Base-by-base conservation (phyloP, 2,113 vertebrate genomes). In the Rhadina sibilatrix region DNA sequence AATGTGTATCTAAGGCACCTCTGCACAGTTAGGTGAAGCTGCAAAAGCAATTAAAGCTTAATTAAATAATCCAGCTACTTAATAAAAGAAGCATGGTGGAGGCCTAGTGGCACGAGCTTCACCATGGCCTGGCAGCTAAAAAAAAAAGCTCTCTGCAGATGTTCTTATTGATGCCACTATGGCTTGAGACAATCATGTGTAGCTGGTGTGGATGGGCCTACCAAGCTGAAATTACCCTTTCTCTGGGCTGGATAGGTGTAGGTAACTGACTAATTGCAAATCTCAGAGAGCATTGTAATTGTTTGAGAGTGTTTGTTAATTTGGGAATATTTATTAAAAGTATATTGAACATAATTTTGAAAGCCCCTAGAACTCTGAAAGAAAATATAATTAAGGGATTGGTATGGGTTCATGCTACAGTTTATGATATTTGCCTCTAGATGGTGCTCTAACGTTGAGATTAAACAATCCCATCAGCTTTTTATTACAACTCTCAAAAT, bases 381-480 rank as follows among this genome's bases (percentile, higher is more conserved):
- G 18, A 49, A 87, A 90, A 21, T 11, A 7, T 25, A 24, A 37
- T 25, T 11, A 20, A 56, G 23, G 18, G 44, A 56, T 1, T 56
- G 20, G 3, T 19, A 28, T 9, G 8, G 18, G 23, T 63, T 78
- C 13, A 6, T 35, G 22, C 20, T 31, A 30, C 3, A 3, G 33
- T 28, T 33, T 23, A 10, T 14, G 4, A 19, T 46, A 4, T 15
- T 82, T 80, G 66, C 75, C 96, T 69, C 84, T 93, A 97, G 95
- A 90, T 96, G 96, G 95, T 91, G 95, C 95, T 83, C 66, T 93
- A 50, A 38, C 0, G 3, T 40, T 61, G 66, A 66, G 54, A 57
- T 54, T 9, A 28, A 53, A 47, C 20, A 66, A 11, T 61, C 47
- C 46, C 21, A 23, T 33, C 30, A 11, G 6, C 11, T 52, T 75